Conservation (phyloP, 2,113 vertebrate species). For the Stegastes partitus region DNA sequence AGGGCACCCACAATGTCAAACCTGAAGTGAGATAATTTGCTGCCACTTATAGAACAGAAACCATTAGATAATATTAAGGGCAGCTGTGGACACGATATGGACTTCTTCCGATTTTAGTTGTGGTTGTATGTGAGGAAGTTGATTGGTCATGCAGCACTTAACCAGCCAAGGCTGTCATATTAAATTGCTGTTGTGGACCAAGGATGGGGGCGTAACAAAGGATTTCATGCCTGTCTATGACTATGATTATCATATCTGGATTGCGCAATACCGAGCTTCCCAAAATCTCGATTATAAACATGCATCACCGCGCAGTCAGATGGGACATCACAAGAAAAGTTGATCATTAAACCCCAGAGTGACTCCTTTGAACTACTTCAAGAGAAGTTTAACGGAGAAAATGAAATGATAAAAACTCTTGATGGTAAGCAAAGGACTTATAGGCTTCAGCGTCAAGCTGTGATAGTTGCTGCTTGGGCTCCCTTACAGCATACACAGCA, state of each 20-base stretch:
- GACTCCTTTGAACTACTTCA: constrained; percentile 44
- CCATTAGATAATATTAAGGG: not conserved
- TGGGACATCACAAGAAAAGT: constrained; percentile 32
- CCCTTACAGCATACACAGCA: no score
- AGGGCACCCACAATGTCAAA: not conserved
- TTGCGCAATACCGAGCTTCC: constrained; percentile 30
- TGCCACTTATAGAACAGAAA: not conserved
- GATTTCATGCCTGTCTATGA: constrained; percentile 59
- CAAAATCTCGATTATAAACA: constrained; percentile 51
- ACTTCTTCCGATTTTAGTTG: constrained; percentile 19
- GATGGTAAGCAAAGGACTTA: not conserved
- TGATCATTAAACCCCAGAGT: constrained; percentile 22
- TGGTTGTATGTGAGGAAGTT: constrained; percentile 11
- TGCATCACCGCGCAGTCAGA: constrained; percentile 13
- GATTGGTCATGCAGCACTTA: constrained; percentile 50
- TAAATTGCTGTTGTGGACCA: constrained; percentile 35
- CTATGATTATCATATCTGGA: constrained; percentile 44
- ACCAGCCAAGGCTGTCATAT: constrained; percentile 43
- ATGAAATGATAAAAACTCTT: not conserved
- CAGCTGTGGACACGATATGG: constrained; percentile 8
- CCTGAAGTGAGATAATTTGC: not conserved
- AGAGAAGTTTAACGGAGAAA: constrained; percentile 23
- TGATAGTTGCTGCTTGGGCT: no score
- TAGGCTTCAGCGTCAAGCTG: no score
- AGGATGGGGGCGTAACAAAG: constrained; percentile 49